phyloP scores from a whole-genome alignment of 2,888 invertebrate species.

The Desoria tigrina region DNA sequence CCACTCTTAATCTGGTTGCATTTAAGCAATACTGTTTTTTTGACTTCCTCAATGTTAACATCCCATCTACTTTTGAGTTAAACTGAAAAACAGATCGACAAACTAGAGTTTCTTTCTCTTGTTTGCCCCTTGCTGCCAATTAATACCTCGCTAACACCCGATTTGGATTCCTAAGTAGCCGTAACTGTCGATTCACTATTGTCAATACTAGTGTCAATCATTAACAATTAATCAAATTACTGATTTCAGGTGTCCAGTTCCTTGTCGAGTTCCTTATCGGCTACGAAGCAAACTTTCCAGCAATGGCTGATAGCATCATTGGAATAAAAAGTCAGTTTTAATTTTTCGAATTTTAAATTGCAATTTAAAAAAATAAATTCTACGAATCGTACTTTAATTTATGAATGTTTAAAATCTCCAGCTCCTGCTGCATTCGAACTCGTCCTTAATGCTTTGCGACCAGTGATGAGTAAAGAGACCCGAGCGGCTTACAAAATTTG shows the following conservation, averaged over 20 bases:
- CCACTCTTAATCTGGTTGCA: no score
- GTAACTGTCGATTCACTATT: no score
- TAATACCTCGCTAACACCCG: no score
- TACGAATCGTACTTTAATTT: neutral
- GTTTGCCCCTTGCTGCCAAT: no score
- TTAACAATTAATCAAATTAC: no score
- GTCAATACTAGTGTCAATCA: no score
- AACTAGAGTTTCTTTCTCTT: no score
- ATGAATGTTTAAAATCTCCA: neutral
- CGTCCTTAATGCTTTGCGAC: constrained; percentile 3
- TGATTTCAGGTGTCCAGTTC: constrained; percentile 2
- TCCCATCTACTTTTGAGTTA: no score
- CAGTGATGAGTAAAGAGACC: constrained; percentile 17
- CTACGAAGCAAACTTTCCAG: constrained; percentile 14
- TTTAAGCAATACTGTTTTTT: no score
- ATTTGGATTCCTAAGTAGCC: no score
- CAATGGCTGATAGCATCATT: constrained; percentile 12
- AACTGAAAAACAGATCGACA: no score
- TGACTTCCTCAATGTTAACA: no score
- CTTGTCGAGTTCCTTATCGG: constrained; percentile 3
- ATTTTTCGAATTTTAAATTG: neutral
- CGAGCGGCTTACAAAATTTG: constrained; percentile 2
- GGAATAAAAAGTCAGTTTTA: constrained; percentile 13
- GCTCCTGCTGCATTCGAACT: constrained; percentile 15
- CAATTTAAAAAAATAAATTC: neutral